Percentiles rank a stretch among this genome's conserved stretches.
phyloP scores from a whole-genome alignment of 2,888 invertebrate genomes.

The Aquatica leii region DNA sequence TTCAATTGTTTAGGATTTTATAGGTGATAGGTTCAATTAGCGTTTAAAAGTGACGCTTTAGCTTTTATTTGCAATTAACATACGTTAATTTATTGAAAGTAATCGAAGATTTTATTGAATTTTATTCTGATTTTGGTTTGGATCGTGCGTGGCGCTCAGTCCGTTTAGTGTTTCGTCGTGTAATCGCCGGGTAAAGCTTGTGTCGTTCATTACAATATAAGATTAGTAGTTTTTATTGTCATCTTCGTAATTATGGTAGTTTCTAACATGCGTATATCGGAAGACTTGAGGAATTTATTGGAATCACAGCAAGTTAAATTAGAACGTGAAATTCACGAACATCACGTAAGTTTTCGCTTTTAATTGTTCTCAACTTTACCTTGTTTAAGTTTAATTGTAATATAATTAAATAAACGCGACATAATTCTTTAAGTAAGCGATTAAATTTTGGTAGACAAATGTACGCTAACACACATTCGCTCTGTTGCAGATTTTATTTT shows the following conservation, averaged over 20 bases:
- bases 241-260: constrained; percentile 20
- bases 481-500: constrained; percentile 53
- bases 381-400: constrained; percentile 9
- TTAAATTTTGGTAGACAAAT: too few species aligned
- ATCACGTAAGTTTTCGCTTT: constrained; percentile 33
- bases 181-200: constrained; percentile 21
- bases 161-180: constrained; percentile 32
- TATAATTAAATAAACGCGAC: constrained; percentile 12
- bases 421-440: too few species aligned
- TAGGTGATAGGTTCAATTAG: background rate
- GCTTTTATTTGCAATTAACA: background rate
- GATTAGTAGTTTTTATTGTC: constrained; percentile 7
- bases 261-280: constrained; percentile 25
- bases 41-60: background rate
- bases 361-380: constrained; percentile 10
- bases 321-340: constrained; percentile 30
- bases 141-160: constrained; percentile 48
- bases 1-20: background rate
- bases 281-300: constrained; percentile 23
- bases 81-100: background rate
- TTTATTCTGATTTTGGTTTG: constrained; percentile 43
- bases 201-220: constrained; percentile 7
- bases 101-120: constrained; percentile 37
- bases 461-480: constrained; percentile 12
- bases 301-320: constrained; percentile 24